Conservation (phyloP, 30 jellyfish, hydroid and myxozoan species). For the Euphysa ruthae region DNA sequence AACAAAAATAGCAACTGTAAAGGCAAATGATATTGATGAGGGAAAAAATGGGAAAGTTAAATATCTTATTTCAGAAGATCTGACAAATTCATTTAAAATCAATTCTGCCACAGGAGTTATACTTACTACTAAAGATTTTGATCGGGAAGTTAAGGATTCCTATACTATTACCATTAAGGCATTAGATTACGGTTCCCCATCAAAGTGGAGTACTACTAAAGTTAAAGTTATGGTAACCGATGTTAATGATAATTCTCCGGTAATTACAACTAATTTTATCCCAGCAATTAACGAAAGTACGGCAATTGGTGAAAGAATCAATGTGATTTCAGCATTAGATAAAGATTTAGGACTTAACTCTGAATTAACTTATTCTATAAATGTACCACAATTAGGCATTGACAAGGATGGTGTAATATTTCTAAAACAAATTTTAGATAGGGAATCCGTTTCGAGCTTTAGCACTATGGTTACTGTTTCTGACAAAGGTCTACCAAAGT, state of each 20-base stretch:
- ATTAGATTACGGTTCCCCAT: constrained; percentile 48
- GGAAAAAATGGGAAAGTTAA: constrained; percentile 55
- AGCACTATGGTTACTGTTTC: constrained; percentile 26
- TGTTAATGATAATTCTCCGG: constrained; percentile 76
- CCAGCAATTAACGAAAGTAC: constrained; percentile 54
- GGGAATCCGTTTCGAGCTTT: constrained; percentile 38
- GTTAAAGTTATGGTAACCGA: constrained; percentile 46
- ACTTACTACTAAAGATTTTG: constrained; percentile 40
- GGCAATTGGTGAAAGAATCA: constrained; percentile 12
- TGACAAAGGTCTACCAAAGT: constrained; percentile 66
- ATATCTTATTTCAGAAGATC: constrained; percentile 30
- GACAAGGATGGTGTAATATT: constrained; percentile 40
- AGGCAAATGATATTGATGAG: constrained; percentile 68
- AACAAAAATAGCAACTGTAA: constrained; percentile 28
- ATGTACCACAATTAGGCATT: too few species aligned
- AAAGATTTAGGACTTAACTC: constrained; percentile 54
- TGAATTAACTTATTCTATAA: too few species aligned
- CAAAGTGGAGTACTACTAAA: constrained; percentile 17
- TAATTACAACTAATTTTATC: constrained; percentile 13
- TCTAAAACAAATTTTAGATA: constrained; percentile 38
- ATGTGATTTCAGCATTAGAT: constrained; percentile 40
- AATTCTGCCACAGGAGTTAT: constrained; percentile 40
- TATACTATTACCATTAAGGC: constrained; percentile 47
- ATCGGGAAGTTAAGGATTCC: constrained; percentile 42
- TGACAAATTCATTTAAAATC: constrained; percentile 28